Conservation (phyloP, 2,888 invertebrate genomes). For the Chymomyza fuscimana region DNA sequence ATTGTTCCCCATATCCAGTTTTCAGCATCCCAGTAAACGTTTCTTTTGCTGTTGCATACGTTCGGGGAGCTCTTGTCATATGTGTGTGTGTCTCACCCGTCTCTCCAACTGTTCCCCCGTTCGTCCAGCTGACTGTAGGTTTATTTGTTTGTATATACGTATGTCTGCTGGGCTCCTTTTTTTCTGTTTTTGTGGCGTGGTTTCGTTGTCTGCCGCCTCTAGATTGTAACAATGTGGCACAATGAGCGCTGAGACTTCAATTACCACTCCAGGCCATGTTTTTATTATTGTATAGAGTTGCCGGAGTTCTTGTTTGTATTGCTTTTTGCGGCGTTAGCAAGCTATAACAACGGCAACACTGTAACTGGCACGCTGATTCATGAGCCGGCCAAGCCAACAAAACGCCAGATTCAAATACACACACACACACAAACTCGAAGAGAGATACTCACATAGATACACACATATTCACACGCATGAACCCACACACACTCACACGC, state of each 20-base stretch:
- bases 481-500: too few species aligned
- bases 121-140: neutral
- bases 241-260: slow-evolving; percentile 47
- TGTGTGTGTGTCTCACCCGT: neutral
- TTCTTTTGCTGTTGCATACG: neutral
- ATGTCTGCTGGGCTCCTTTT: neutral
- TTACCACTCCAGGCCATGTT: slow-evolving; percentile 36
- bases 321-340: slow-evolving; percentile 4
- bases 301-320: neutral
- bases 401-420: neutral
- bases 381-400: neutral
- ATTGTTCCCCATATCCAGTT: neutral
- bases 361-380: neutral
- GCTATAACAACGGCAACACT: neutral
- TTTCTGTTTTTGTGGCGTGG: neutral
- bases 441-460: too few species aligned
- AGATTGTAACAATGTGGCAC: slow-evolving; percentile 36
- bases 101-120: neutral
- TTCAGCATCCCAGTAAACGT: neutral
- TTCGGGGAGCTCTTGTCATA: slow-evolving; percentile 33
- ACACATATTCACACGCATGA: too few species aligned
- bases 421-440: too few species aligned
- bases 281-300: neutral
- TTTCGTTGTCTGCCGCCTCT: neutral
- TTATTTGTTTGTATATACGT: neutral